A percentile compares a stretch with the other conserved stretches of the same genome.
Evolutionary conservation across 1,140 invertebrate species (phyloP).

Genomic region (Paraescarpia echinospica): DNA sequence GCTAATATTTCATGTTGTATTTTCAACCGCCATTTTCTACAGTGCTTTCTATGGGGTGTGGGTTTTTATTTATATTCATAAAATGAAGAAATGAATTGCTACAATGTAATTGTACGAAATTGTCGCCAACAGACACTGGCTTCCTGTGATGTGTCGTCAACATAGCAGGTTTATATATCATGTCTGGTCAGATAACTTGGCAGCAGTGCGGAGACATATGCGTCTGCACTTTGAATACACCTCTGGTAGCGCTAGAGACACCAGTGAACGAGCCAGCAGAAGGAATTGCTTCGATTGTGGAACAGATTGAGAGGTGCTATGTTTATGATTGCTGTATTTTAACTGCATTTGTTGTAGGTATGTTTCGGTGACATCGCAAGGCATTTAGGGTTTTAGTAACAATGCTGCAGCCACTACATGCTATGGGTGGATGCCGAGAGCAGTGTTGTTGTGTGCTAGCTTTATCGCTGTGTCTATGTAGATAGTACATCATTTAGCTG

Average conservation of each 20-base stretch:
- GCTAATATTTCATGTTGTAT: not conserved
- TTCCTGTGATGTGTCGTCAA: not conserved
- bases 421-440: not conserved
- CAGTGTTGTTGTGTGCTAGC: not conserved
- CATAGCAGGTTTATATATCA: not conserved
- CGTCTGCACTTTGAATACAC: not conserved
- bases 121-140: not conserved
- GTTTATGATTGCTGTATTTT: not conserved
- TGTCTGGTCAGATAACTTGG: not conserved
- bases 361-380: not conserved
- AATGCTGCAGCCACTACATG: not conserved
- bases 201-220: not conserved
- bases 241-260: not conserved
- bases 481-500: not conserved
- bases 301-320: not conserved
- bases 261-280: not conserved
- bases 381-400: not conserved
- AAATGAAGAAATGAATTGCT: not conserved
- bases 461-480: not conserved
- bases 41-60: not conserved
- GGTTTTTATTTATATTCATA: slow-evolving; percentile 6
- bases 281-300: not conserved
- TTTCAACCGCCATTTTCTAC: not conserved
- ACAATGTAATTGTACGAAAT: not conserved
- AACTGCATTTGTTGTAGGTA: not conserved